Evolutionary conservation across 2,113 vertebrate genomes (phyloP), one percentile per base, ranked within the genome.

Genomic region (Tenebrosternarchus preto): DNA sequence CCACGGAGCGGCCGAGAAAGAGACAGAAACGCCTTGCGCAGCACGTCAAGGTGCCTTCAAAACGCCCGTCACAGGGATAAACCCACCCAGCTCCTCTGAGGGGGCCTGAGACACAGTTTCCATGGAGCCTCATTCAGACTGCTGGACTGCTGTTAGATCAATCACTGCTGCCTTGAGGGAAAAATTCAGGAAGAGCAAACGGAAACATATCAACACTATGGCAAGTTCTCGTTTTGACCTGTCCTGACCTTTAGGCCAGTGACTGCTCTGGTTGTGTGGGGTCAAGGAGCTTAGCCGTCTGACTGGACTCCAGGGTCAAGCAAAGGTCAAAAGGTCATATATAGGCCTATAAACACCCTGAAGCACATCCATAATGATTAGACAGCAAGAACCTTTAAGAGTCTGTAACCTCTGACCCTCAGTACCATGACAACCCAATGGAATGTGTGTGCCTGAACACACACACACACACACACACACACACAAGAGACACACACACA

Each of bases 341-440:
- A 77, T 81, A 79, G 86, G 86, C 82, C 87, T 84, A 64, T 74
- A 92, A 92, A 90, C 88, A 87, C 59, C 81, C 70, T 85, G 87
- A 88, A 85, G 78, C 84, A 74, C n/a, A 88, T 85, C 80, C 83
- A 81, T 80, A 82, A 83, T 82, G 68, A 83, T 68, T 63, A 81
- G 85, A 90, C 86, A 88, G 85, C 83, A 87, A 89, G 86, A 88
- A 82, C 83, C 80, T 90, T 92, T 85, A 85, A 86, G 77, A 82
- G 87, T 80, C 80, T 73, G 29, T 85, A 86, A 91, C 90, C 88
- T 78, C 75, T 92, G 74, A 89, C 88, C 90, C 71, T 4, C 8
- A 36, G 55, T 22, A 31, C 67, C 77, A 85, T 79, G 80, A 67
- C 67, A 57, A 82, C 77, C 46, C 25, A 64, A 59, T 36, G 67